Conservation (phyloP, 2,888 invertebrate genomes). For the Gandaritis pyraliata region DNA sequence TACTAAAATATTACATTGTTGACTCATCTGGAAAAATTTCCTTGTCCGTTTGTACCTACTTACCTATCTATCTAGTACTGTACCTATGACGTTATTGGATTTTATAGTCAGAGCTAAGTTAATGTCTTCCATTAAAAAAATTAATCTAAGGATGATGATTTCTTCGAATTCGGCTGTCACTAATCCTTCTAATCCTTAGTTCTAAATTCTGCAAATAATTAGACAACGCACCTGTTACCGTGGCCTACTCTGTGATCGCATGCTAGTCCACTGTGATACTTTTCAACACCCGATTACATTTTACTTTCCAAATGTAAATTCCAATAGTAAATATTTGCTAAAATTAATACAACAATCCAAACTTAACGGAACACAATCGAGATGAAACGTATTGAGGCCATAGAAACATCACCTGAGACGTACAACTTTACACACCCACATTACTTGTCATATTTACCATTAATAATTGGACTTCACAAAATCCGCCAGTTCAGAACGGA, state of each 20-base stretch:
- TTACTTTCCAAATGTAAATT: constrained; percentile 36
- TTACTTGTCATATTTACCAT: constrained; percentile 69
- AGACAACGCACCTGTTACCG: constrained; percentile 38
- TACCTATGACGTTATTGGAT: constrained; percentile 2
- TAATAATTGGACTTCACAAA: constrained; percentile 70
- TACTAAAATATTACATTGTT: neutral
- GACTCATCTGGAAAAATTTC: constrained; percentile 10
- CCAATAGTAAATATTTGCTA: constrained; percentile 34
- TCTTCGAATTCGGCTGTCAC: constrained; percentile 9
- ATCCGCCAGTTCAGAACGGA: constrained; percentile 59
- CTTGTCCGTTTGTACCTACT: neutral
- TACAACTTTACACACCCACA: constrained; percentile 57
- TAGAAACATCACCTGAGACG: constrained; percentile 66
- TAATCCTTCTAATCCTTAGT: constrained; percentile 31
- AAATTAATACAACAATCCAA: constrained; percentile 51
- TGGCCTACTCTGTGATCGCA: constrained; percentile 49
- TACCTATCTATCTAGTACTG: too few species aligned
- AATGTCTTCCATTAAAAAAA: neutral
- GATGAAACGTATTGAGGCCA: constrained; percentile 71
- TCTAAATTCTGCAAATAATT: constrained; percentile 33
- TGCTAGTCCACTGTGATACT: constrained; percentile 34
- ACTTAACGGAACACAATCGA: constrained; percentile 66
- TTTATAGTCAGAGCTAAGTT: neutral
- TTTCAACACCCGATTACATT: constrained; percentile 30
- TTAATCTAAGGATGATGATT: neutral